phyloP scores from a whole-genome alignment of 2,113 vertebrate genomes.

The Anguilla rostrata region DNA sequence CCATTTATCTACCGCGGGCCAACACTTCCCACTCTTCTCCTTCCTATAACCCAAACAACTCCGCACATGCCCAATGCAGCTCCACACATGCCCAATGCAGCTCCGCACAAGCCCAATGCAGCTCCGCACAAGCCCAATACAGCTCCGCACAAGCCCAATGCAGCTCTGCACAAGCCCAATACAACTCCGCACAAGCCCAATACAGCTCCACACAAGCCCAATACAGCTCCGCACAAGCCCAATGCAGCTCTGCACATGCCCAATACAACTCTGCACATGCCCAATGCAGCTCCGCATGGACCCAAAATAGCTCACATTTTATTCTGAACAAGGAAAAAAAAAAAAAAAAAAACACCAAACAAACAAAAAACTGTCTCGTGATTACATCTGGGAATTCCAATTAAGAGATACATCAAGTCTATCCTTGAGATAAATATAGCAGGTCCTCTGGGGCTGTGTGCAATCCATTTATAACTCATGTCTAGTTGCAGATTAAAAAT shows the following conservation, averaged over 20 bases:
- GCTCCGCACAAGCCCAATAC: too few relatives aligned
- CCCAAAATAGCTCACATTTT: not conserved
- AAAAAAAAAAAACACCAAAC: not conserved
- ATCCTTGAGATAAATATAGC: constrained; percentile 43
- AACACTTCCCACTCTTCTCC: not conserved
- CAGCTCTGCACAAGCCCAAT: too few relatives aligned
- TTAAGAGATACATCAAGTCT: constrained; percentile 19
- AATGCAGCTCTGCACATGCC: not conserved
- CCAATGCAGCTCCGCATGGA: not conserved
- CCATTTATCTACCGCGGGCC: constrained; percentile 8
- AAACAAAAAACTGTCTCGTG: not conserved
- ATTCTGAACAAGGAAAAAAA: not conserved
- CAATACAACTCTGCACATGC: too few relatives aligned
- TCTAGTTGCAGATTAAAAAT: constrained; percentile 7
- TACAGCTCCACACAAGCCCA: too few relatives aligned
- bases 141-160: too few relatives aligned
- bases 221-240: too few relatives aligned
- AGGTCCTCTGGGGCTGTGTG: constrained; percentile 16
- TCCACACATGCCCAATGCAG: too few relatives aligned
- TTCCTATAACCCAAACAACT: not conserved
- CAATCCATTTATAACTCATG: not conserved
- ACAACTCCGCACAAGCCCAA: too few relatives aligned
- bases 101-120: too few relatives aligned
- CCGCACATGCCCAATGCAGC: too few relatives aligned
- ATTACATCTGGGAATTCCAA: not conserved